These are phyloP conservation scores for Xenotilapia caudafasciata DNA, from an alignment of 2,113 vertebrate genomes.

Conservation along the genomic window DNA sequence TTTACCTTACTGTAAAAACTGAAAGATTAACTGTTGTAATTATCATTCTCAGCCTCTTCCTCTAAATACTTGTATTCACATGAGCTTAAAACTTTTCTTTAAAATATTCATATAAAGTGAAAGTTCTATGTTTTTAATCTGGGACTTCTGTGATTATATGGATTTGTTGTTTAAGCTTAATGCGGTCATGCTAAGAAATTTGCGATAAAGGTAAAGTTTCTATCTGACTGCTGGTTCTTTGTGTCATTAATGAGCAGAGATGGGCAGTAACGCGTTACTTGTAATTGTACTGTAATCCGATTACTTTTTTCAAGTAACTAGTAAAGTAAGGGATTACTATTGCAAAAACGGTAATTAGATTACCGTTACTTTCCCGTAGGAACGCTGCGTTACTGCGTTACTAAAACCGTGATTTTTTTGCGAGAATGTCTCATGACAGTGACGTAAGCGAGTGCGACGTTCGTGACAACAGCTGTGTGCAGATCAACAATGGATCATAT, in stretches of 20 bases:
- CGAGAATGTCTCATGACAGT: too few species aligned
- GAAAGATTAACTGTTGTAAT: not conserved
- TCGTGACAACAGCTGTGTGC: too few species aligned
- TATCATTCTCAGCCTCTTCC: not conserved
- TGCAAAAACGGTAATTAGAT: too few species aligned
- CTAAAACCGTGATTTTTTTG: too few species aligned
- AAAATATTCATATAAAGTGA: not conserved
- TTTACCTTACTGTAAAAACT: not conserved
- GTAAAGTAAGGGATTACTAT: too few species aligned
- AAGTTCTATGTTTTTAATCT: not conserved
- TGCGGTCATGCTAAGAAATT: not conserved
- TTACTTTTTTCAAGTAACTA: too few species aligned
- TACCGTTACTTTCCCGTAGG: too few species aligned
- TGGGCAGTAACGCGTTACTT: rapidly evolving
- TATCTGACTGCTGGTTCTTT: not conserved
- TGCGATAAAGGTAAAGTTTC: rapidly evolving
- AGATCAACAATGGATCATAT: too few species aligned
- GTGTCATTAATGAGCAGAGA: not conserved
- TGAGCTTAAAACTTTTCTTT: rapidly evolving
- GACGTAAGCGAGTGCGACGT: too few species aligned
- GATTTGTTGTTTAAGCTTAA: not conserved
- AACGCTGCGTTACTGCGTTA: too few species aligned
- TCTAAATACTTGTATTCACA: not conserved
- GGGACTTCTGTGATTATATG: not conserved
- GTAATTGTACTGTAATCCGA: too few species aligned